Evolutionary conservation across 2,888 invertebrate genomes (phyloP).

Genomic region (Athalia rosae): DNA sequence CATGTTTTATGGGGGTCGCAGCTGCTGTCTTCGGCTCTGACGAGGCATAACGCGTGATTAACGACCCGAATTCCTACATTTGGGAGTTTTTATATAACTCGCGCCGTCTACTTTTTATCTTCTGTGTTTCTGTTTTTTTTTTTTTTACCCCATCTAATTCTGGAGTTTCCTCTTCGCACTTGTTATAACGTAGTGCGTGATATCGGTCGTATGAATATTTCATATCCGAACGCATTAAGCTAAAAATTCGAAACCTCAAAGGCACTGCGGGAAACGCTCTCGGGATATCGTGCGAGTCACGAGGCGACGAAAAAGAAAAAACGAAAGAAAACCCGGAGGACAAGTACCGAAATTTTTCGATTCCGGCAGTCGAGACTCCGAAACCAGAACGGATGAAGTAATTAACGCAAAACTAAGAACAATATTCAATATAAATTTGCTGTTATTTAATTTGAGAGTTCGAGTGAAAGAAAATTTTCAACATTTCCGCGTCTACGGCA

Average conservation of each 20-base stretch:
- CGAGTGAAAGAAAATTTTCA: too few species aligned
- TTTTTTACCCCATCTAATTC: too few species aligned
- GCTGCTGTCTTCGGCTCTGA: constrained; percentile 14
- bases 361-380: too few species aligned
- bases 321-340: background rate
- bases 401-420: too few species aligned
- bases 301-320: background rate
- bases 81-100: background rate
- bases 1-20: constrained; percentile 35
- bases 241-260: constrained; percentile 30
- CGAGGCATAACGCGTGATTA: constrained; percentile 19
- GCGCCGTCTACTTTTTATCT: background rate
- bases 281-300: background rate
- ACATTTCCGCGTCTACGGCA: too few species aligned
- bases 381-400: too few species aligned
- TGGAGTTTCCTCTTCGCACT: too few species aligned
- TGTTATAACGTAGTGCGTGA: background rate
- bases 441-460: too few species aligned
- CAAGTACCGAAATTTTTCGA: too few species aligned
- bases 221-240: constrained; percentile 38
- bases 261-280: constrained; percentile 20
- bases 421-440: too few species aligned
- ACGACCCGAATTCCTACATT: constrained; percentile 15
- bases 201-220: constrained; percentile 37
- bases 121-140: background rate